Evolutionary conservation across 2,888 invertebrate genomes (phyloP).

Genomic region (Leptura quadrifasciata): DNA sequence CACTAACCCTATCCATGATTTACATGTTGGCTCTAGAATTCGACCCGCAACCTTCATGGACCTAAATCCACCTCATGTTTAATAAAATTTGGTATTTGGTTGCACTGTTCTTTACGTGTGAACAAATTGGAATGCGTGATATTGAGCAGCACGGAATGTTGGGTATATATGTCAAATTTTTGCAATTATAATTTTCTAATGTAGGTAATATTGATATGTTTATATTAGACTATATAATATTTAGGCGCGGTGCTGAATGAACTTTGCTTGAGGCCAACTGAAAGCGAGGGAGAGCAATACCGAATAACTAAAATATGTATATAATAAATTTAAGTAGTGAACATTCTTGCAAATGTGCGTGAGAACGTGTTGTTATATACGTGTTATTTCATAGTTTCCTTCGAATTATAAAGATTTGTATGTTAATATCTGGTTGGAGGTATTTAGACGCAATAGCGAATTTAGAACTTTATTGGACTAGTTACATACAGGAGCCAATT

Average conservation of each 20-base stretch:
- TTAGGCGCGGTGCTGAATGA: too few species aligned
- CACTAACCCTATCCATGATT: not conserved
- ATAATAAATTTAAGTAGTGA: too few species aligned
- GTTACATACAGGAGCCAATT: too few species aligned
- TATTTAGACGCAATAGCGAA: not conserved
- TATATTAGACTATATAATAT: too few species aligned
- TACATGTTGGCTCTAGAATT: not conserved
- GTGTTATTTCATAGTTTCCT: not conserved
- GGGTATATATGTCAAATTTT: not conserved
- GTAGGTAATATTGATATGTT: too few species aligned
- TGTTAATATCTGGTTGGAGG: not conserved
- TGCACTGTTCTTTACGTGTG: not conserved
- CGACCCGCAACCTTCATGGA: not conserved
- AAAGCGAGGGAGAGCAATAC: not conserved
- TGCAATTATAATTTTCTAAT: not conserved
- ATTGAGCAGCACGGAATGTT: not conserved
- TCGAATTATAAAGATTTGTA: not conserved
- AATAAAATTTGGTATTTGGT: not conserved
- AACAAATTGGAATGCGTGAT: not conserved
- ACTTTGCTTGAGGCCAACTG: too few species aligned
- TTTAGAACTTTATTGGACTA: too few species aligned
- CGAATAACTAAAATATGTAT: too few species aligned
- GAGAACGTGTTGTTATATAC: not conserved
- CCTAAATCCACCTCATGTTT: not conserved
- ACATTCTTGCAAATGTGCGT: not conserved